phyloP scores from a whole-genome alignment of 2,888 invertebrate genomes.

The Enoplolaimus lenunculus region DNA sequence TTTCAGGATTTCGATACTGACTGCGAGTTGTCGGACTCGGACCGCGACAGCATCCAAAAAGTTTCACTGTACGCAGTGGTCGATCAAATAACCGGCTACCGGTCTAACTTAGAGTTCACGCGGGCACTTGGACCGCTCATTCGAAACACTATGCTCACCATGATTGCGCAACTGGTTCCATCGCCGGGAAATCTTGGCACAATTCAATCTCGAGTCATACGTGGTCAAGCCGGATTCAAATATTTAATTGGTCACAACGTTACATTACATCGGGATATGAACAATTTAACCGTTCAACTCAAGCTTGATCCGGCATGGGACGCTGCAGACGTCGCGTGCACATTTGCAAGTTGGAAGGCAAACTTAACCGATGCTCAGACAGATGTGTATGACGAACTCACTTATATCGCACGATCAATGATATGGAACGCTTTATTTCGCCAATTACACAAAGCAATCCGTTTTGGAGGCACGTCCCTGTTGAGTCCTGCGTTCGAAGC shows the following conservation, averaged over 20 bases:
- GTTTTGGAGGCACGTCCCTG: neutral
- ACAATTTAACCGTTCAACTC: neutral
- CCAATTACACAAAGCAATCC: neutral
- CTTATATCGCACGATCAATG: neutral
- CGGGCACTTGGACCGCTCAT: neutral
- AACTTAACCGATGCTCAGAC: neutral
- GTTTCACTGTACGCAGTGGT: neutral
- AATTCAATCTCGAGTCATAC: neutral
- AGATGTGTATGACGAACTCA: neutral
- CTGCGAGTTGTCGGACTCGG: too few relatives aligned
- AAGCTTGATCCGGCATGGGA: neutral
- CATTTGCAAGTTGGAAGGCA: neutral
- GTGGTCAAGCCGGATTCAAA: neutral
- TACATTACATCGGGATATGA: neutral
- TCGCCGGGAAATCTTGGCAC: neutral
- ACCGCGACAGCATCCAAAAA: too few relatives aligned
- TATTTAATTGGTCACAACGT: neutral
- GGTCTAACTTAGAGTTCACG: neutral
- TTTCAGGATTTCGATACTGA: too few relatives aligned
- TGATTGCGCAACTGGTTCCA: neutral
- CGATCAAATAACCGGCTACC: neutral
- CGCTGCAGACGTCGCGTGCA: neutral
- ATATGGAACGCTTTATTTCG: neutral
- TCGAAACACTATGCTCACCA: neutral
- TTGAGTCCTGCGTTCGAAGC: neutral